Percentiles rank a stretch among this genome's conserved stretches.
Conservation (phyloP, 2,113 vertebrate genomes). For the Pseudopodoces humilis region DNA sequence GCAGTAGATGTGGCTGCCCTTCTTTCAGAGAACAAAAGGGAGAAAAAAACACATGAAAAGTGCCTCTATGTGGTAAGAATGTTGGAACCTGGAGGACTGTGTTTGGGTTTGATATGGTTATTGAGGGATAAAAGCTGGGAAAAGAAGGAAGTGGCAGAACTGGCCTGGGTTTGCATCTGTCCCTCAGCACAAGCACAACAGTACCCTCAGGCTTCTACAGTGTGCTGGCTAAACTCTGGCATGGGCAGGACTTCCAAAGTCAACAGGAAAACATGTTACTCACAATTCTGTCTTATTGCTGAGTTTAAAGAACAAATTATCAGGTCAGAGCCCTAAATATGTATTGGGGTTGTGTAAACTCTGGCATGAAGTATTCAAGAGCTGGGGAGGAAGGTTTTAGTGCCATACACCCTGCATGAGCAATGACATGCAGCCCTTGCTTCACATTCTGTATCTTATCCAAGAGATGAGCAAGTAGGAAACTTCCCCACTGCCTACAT, state of each 20-base stretch:
- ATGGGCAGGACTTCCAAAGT: background rate
- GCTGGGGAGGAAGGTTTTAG: background rate
- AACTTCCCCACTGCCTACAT: background rate
- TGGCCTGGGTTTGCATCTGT: background rate
- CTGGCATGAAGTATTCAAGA: background rate
- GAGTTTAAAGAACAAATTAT: background rate
- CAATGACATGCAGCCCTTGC: background rate
- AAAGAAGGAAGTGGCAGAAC: background rate
- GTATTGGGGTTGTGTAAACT: background rate
- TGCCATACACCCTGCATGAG: rapidly evolving
- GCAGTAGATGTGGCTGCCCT: background rate
- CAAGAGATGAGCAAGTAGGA: background rate
- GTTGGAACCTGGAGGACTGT: background rate
- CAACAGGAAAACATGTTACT: background rate
- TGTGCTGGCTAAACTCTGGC: background rate
- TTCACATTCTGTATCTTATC: background rate
- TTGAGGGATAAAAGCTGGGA: background rate
- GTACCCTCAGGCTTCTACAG: rapidly evolving
- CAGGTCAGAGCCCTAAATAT: background rate
- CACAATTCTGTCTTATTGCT: background rate
- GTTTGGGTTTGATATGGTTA: background rate
- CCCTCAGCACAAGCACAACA: background rate
- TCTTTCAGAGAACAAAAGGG: background rate
- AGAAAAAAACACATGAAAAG: background rate
- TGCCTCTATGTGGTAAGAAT: background rate